phyloP scores from a whole-genome alignment of 2,113 vertebrate species.

The Hemichromis elongatus region DNA sequence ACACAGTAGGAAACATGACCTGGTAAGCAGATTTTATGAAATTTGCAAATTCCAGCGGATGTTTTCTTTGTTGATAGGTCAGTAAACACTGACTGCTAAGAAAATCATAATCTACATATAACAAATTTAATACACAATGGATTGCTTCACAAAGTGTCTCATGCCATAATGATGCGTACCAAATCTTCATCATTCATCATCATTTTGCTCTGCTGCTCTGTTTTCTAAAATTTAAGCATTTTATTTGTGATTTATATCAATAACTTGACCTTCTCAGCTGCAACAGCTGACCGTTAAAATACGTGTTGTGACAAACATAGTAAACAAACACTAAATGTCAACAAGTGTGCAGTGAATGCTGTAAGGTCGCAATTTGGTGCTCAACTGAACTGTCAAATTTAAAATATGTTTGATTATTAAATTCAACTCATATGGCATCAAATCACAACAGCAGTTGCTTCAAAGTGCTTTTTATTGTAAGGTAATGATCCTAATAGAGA shows the following conservation, averaged over 20 bases:
- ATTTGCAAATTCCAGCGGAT: neutral
- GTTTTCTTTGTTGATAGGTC: neutral
- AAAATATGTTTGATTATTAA: neutral
- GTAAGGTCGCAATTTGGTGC: neutral
- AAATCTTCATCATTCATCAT: neutral
- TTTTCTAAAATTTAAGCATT: neutral
- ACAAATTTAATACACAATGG: neutral
- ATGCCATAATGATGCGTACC: neutral
- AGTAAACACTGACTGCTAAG: neutral
- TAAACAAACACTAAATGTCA: neutral
- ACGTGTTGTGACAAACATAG: rapidly evolving
- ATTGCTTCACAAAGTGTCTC: neutral
- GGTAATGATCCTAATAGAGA: neutral
- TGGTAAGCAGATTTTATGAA: neutral
- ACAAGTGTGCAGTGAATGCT: neutral
- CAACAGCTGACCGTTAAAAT: rapidly evolving
- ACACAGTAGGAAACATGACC: neutral
- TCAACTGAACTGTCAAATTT: neutral
- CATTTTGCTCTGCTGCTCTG: neutral
- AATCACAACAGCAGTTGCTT: neutral
- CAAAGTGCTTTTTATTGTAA: neutral
- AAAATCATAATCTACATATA: neutral
- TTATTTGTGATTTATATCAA: neutral
- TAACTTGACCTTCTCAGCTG: neutral
- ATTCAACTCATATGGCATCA: neutral